Conservation (phyloP, 2,888 invertebrate species). For the Enchytraeus crypticus region DNA sequence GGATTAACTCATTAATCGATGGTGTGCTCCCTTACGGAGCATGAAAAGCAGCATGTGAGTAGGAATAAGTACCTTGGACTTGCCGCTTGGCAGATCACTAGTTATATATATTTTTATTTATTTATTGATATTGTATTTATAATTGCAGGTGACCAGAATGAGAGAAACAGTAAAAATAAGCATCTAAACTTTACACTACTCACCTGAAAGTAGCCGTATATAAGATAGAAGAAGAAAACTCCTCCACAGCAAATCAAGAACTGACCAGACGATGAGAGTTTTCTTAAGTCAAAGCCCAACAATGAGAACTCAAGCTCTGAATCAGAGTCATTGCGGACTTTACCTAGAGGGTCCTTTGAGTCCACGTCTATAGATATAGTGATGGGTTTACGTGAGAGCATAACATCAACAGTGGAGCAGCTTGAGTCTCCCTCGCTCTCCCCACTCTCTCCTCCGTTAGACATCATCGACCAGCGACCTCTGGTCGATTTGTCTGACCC, state of each 20-base stretch:
- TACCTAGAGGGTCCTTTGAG: not conserved
- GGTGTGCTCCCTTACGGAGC: no score
- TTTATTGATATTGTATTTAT: no score
- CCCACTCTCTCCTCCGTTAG: not conserved
- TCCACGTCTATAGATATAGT: constrained; percentile 3
- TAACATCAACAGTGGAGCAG: not conserved
- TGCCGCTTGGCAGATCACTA: no score
- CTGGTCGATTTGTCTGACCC: no score
- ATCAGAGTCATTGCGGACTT: not conserved
- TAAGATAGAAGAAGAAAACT: constrained; percentile 75
- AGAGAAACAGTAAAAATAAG: not conserved
- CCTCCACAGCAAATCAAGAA: constrained; percentile 68
- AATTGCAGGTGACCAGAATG: no score
- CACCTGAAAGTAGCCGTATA: constrained; percentile 76
- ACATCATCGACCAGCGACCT: constrained; percentile 20
- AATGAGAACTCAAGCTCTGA: constrained; percentile 5
- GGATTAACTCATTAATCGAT: no score
- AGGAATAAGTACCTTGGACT: no score
- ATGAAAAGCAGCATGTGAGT: no score
- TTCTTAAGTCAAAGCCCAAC: constrained; percentile 3
- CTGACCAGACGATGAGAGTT: constrained; percentile 58
- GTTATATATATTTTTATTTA: no score
- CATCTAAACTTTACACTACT: not conserved
- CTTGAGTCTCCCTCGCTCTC: not conserved
- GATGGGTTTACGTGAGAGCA: not conserved